Evolutionary conservation across 2,888 invertebrate genomes (phyloP).

Genomic region (Oligia fasciuncula): DNA sequence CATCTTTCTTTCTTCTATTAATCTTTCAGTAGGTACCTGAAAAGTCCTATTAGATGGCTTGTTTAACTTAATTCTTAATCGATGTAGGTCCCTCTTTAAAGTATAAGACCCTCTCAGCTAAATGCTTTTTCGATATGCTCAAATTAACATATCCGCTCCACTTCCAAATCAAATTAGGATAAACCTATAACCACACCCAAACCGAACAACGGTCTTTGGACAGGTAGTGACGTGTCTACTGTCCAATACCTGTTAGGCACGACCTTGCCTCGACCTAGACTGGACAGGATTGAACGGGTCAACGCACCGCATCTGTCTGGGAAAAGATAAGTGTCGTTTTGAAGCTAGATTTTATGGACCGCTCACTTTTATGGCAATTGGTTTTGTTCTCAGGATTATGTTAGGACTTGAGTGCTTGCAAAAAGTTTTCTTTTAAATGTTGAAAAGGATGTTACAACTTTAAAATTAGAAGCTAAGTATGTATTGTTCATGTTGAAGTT

Average conservation of each 20-base stretch:
- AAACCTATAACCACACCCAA: constrained; percentile 13
- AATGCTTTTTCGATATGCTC: not conserved
- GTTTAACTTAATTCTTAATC: not conserved
- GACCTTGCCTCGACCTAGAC: constrained; percentile 81
- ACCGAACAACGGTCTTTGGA: constrained; percentile 39
- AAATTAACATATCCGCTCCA: constrained; percentile 31
- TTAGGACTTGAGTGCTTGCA: not conserved
- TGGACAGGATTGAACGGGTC: constrained; percentile 70
- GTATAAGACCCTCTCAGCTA: not conserved
- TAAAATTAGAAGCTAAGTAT: not conserved
- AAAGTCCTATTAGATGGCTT: not conserved
- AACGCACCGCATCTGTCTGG: constrained; percentile 68
- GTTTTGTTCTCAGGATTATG: not conserved
- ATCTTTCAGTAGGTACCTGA: not conserved
- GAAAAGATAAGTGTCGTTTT: constrained; percentile 49
- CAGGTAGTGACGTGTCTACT: constrained; percentile 68
- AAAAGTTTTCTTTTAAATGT: not conserved
- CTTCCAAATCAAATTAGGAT: constrained; percentile 40
- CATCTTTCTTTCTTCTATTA: not conserved
- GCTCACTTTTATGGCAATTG: constrained; percentile 28
- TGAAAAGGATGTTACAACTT: not conserved
- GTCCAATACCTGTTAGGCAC: constrained; percentile 61
- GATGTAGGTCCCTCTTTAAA: not conserved
- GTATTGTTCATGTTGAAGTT: not conserved
- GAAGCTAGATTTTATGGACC: constrained; percentile 41